Evolutionary conservation across 1,140 invertebrate species (phyloP), one percentile per base, ranked within the genome.

Genomic region (Microplitis demolitor): DNA sequence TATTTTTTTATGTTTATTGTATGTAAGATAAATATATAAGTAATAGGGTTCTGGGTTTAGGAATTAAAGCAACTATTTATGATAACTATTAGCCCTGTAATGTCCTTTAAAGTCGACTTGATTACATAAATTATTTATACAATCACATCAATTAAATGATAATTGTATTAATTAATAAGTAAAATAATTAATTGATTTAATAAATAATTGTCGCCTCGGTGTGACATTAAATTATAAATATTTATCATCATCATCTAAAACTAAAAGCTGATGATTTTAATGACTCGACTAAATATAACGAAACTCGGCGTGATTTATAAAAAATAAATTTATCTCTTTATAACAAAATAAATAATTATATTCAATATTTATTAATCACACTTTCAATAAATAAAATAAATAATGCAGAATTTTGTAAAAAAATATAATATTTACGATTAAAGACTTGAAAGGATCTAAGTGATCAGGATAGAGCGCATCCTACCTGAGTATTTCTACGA

Each of bases 401-500:
- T 14, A 56, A 56, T 24, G 53, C 53, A 56, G 24, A 56, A 56
- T 14, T 56, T 56, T 13, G 53, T 56, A 56, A 1, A 70, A 16
- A 8, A 37, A 39, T 69, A 68, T 50, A 35, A 63, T 73, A 31
- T 31, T 64, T 14, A 35, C 35, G 16, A 67, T 45, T 60, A 34
- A 50, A 45, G 39, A 45, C 39, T 45, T 24, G 8, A 58, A 54
- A 16, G 14, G n/a, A 13, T 58, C 5, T 39, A 64, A 56, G 53
- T 35, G 60, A 54, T 83, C 77, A 87, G 77, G 79, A 74, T 35
- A 85, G 69, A 72, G 61, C 75, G 77, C 87, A 87, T 75, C 85
- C 82, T 87, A 87, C 86, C 86, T 87, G 86, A 77, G 79, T 80
- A 61, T 75, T 80, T 71, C 85, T 84, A 77, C 91, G 93, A 78